phyloP scores from a whole-genome alignment of 2,113 vertebrate genomes.

The Phaetusa simplex region DNA sequence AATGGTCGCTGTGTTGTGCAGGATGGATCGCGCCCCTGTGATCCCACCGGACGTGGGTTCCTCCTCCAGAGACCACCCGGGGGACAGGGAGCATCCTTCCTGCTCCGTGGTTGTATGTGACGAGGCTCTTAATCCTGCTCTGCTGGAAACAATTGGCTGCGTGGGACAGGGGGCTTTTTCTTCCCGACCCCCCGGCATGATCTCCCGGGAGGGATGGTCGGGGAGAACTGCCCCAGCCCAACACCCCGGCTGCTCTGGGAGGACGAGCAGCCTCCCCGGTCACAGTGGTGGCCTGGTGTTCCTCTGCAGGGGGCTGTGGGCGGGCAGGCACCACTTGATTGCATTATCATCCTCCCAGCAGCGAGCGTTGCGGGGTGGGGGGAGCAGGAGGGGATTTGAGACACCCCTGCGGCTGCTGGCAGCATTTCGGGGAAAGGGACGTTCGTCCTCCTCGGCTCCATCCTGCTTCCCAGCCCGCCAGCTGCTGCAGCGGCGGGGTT shows the following conservation, averaged over 20 bases:
- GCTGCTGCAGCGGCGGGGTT: background rate
- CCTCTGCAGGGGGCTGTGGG: background rate
- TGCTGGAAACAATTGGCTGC: background rate
- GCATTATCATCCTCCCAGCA: background rate
- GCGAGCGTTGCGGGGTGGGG: rapidly evolving
- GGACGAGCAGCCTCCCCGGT: background rate
- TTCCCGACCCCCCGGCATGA: rapidly evolving
- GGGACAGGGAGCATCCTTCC: background rate
- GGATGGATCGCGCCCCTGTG: background rate
- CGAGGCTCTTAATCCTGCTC: background rate
- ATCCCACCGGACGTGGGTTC: background rate
- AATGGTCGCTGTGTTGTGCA: background rate
- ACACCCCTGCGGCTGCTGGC: background rate
- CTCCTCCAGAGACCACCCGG: background rate
- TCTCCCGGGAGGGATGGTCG: rapidly evolving
- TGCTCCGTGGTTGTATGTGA: background rate
- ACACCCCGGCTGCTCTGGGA: background rate
- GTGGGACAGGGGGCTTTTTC: background rate
- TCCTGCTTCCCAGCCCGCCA: background rate
- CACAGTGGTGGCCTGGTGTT: background rate
- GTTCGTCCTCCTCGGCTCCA: background rate
- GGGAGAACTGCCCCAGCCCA: too few relatives aligned
- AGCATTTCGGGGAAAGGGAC: background rate
- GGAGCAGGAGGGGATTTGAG: background rate
- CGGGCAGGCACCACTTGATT: background rate